Evolutionary conservation across 53 echinoderm and acorn worm genomes (phyloP), one percentile per base, ranked within the genome.

Genomic region (Hippasteria phrygiana): DNA sequence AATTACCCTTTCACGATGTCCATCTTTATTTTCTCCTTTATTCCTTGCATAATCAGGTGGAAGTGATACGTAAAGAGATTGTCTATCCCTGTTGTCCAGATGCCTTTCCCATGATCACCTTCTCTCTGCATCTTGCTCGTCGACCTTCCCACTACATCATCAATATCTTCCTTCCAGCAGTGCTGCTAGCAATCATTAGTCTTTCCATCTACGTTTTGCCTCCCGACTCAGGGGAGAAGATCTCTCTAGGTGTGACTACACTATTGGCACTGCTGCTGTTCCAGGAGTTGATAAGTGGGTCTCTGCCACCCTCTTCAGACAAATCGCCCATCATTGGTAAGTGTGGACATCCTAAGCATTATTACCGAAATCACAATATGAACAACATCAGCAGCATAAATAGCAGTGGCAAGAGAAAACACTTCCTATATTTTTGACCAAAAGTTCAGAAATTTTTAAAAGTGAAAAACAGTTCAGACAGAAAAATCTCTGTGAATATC

Each of bases 201-300:
- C 50, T 93, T 3, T 87, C 90, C 8, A 90, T 90, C 11, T 93
- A 90, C 74, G 56, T 90, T 39, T 53, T 93, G 45, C 93, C 90
- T 38, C 90, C 93, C 1, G 90, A 93, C 35, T 93, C 93, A 6
- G 93, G 93, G 20, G 93, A 93, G 64, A 93, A 93, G 62, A 90
- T 93, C 45, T 93, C 93, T 18, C 66, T 93, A 26, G 87, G 93
- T 12, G 88, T 93, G 35, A 93, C 86, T 72, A 93, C 87, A 41
- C 90, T 93, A 9, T 73, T 93, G 27, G 90, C 93, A 6, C 84
- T 90, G 29, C 79, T 93, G 2, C 54, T 93, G 31, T 93, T 93
- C 51, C 93, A 93, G 67, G 90, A 93, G 79, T 78, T 90, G 35
- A 87, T 93, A 5, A 71, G 90, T 17, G 90, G 80, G 6, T 90